phyloP scores from a whole-genome alignment of 2,113 vertebrate species.

The Chiloscyllium plagiosum region DNA sequence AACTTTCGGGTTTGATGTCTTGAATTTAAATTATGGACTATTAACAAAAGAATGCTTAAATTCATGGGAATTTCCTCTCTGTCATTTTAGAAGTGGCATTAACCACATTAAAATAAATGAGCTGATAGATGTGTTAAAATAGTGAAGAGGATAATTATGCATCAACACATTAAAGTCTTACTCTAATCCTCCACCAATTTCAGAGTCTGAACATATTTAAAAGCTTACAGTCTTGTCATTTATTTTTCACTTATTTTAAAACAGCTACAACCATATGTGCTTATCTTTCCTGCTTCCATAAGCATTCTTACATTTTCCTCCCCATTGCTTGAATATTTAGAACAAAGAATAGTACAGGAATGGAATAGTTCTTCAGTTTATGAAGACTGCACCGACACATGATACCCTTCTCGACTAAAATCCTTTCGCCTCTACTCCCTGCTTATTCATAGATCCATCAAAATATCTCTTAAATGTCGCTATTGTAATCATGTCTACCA shows the following conservation, averaged over 20 bases:
- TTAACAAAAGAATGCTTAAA: slow-evolving; percentile 15
- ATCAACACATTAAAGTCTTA: not conserved
- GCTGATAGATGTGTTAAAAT: not conserved
- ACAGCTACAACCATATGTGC: not conserved
- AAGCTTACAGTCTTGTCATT: too few species aligned
- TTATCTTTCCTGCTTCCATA: not conserved
- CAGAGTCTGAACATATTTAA: not conserved
- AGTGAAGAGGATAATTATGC: not conserved
- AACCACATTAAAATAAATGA: slow-evolving; percentile 2
- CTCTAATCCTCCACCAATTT: not conserved
- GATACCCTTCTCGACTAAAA: too few species aligned
- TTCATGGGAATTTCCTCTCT: not conserved
- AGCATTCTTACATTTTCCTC: too few species aligned
- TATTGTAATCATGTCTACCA: too few species aligned
- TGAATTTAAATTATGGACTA: not conserved
- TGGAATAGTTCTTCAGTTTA: too few species aligned
- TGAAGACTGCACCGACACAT: too few species aligned
- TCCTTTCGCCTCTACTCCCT: too few species aligned
- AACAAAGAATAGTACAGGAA: too few species aligned
- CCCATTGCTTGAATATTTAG: too few species aligned
- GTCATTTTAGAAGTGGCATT: not conserved
- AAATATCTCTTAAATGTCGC: too few species aligned
- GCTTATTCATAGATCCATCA: too few species aligned
- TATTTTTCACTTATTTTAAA: not conserved
- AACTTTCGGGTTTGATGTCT: not conserved